Evolutionary conservation across 2,113 vertebrate genomes (phyloP).

Genomic region (Cisticola juncidis): DNA sequence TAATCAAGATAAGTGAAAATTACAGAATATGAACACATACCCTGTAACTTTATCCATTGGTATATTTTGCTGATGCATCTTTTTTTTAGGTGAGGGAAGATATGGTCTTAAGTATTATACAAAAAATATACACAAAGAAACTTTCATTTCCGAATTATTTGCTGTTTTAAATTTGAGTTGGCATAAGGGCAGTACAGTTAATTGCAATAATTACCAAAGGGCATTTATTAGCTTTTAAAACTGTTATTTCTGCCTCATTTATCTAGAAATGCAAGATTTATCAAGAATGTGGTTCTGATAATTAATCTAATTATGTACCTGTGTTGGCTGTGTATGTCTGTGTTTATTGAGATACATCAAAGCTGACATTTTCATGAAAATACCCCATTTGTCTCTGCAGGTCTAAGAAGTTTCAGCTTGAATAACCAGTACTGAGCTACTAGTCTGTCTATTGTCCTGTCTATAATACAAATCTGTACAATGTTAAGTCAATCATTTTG

Average conservation of each 20-base stretch:
- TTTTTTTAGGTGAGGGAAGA: not conserved
- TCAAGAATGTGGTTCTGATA: not conserved
- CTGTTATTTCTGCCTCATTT: not conserved
- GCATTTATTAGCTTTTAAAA: not conserved
- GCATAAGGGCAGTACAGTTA: not conserved
- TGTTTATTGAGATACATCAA: not conserved
- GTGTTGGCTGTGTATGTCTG: not conserved
- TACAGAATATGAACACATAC: not conserved
- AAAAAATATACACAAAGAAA: not conserved
- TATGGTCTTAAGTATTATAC: not conserved
- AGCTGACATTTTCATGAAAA: not conserved
- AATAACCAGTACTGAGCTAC: not conserved
- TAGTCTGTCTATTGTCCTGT: not conserved
- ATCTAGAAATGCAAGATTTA: not conserved
- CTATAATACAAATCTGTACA: not conserved
- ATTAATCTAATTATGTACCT: not conserved
- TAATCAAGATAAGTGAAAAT: not conserved
- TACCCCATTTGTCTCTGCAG: not conserved
- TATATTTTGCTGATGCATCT: not conserved
- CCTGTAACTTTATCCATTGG: not conserved
- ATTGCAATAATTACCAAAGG: not conserved
- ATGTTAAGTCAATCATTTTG: not conserved
- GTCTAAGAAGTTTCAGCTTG: not conserved
- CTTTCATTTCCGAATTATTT: not conserved
- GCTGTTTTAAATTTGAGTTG: not conserved